Base-by-base conservation (phyloP, 2,113 vertebrate genomes). In the Calypte anna region DNA sequence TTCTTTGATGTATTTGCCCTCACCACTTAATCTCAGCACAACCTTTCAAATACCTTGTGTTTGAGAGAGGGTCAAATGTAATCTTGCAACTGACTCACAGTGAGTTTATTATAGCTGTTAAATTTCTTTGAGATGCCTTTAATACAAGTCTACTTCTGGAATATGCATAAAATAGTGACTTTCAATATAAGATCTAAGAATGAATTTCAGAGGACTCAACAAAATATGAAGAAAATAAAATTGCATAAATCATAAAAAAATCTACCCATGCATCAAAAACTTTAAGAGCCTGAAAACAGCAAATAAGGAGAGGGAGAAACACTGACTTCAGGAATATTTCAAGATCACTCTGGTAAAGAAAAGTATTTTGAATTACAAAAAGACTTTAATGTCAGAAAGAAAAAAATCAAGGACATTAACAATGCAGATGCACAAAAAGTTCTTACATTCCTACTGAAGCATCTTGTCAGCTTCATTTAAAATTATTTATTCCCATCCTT, bases 391-490 rank as follows among this genome's bases (percentile, higher is more conserved):
- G 9, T 61, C 58, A 85, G 27, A 82, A 57, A 43, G 14, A 50
- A 86, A 95, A 57, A 1, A 66, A 81, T 72, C 33, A 59, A 76
- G 20, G 8, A 27, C 14, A 53, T 92, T 76, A 91, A 83, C n/a
- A 84, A 64, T 30, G 14, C 13, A 92, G 36, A 69, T 74, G 4
- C 6, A 79, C 13, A 69, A 54, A 78, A 89, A 58, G 6, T 40
- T 87, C 38, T 64, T 84, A 31, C 10, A 50, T 84, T 78, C 30
- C 50, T 30, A 69, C 16, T 17, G 20, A 91, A 91, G 12, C 57
- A 57, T 91, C n/a, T 74, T 79, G 33, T 92, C 82, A 55, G 7
- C 21, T 89, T 93, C 5, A 81, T 86, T 95, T 93, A 90, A 86
- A 94, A 85, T 84, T 76, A 57, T 74, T 89, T 91, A 40, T 64